These are phyloP conservation scores for Stigmatopora nigra DNA, from an alignment of 2,113 vertebrate species.

Conservation along the genomic window DNA sequence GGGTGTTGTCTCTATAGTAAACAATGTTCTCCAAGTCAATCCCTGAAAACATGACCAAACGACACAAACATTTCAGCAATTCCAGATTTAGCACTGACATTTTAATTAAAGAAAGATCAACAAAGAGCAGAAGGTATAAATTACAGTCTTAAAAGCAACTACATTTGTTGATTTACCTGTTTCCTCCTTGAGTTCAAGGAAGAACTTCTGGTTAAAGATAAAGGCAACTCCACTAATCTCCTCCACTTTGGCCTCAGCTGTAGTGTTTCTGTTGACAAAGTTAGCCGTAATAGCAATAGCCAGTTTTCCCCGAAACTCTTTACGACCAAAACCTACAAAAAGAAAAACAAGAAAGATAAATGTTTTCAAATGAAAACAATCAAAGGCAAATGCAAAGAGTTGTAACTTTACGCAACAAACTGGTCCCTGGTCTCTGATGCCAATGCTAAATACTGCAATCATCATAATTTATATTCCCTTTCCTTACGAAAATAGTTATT, in stretches of 20 bases:
- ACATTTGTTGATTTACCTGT: slow-evolving; percentile 68
- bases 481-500: too few relatives aligned
- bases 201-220: slow-evolving; percentile 99
- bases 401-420: background rate
- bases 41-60: slow-evolving; percentile 65
- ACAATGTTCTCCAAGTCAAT: slow-evolving; percentile 98
- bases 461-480: background rate
- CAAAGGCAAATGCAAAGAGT: background rate
- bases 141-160: background rate
- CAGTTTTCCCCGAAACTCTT: slow-evolving; percentile 94
- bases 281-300: slow-evolving; percentile 98
- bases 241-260: slow-evolving; percentile 93
- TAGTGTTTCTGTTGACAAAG: slow-evolving; percentile 95
- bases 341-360: background rate
- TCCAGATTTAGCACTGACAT: background rate
- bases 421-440: background rate
- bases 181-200: slow-evolving; percentile 92
- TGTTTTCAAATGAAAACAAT: background rate
- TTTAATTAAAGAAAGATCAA: background rate
- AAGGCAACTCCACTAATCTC: slow-evolving; percentile 98
- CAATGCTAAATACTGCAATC: background rate
- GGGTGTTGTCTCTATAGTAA: slow-evolving; percentile 94
- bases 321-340: slow-evolving; percentile 82
- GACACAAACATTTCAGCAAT: background rate
- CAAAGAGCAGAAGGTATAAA: background rate